Evolutionary conservation across 2,113 vertebrate genomes (phyloP).

Genomic region (Paracanthobrama guichenoti): DNA sequence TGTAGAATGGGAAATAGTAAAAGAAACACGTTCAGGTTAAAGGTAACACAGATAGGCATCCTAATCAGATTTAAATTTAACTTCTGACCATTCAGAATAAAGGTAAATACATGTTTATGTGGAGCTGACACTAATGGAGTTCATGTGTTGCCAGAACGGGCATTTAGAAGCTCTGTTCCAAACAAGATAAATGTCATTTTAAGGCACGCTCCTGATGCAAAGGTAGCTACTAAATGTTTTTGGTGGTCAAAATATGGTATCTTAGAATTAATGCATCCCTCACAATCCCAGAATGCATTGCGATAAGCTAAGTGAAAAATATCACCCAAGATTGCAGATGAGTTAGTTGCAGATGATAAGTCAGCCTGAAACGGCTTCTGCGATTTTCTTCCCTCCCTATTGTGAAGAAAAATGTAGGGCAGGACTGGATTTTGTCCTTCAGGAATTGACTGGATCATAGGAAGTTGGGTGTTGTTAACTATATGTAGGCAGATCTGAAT

Average conservation of each 20-base stretch:
- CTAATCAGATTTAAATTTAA: not conserved
- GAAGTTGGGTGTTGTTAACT: too few species aligned
- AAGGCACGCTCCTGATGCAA: too few species aligned
- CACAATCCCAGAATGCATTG: not conserved
- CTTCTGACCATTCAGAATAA: not conserved
- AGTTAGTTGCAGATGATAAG: too few species aligned
- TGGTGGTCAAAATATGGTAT: too few species aligned
- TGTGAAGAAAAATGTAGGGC: too few species aligned
- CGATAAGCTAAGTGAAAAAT: not conserved
- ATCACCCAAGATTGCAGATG: not conserved
- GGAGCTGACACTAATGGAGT: not conserved
- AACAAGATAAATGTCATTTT: too few species aligned
- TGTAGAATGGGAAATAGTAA: not conserved
- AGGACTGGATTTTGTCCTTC: too few species aligned
- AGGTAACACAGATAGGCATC: slow-evolving; percentile 5
- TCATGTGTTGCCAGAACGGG: not conserved
- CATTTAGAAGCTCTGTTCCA: too few species aligned
- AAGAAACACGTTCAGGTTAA: slow-evolving; percentile 33
- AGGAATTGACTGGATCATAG: too few species aligned
- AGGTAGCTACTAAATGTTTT: too few species aligned
- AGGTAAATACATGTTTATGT: not conserved
- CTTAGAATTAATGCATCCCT: not conserved
- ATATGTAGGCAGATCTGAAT: too few species aligned
- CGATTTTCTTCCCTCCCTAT: not conserved
- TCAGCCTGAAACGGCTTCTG: too few species aligned